Evolutionary conservation across 2,113 vertebrate genomes (phyloP).

Genomic region (Ameiurus melas): DNA sequence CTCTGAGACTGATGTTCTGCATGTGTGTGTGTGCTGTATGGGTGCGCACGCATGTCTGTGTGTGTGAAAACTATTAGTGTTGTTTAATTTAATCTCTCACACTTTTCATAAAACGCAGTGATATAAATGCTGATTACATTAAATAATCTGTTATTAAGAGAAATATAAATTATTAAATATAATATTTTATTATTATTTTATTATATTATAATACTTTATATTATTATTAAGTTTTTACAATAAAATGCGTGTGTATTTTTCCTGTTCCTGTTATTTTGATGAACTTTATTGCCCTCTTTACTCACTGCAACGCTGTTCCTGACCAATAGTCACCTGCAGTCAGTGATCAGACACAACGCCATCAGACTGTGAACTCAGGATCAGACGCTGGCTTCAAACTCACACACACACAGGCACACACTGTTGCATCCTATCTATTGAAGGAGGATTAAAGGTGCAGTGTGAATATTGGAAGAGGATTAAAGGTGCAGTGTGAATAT

Average conservation of each 20-base stretch:
- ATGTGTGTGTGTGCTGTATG: not conserved
- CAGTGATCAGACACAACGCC: not conserved
- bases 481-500: not conserved
- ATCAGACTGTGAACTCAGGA: not conserved
- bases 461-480: no score
- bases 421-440: not conserved
- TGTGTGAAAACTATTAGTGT: not conserved
- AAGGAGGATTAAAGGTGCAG: no score
- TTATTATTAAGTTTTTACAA: no score
- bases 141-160: no score
- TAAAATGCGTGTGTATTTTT: no score
- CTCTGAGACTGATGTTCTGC: not conserved
- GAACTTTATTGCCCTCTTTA: not conserved
- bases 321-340: not conserved
- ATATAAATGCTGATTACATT: no score
- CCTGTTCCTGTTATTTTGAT: not conserved
- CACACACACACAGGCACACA: no score
- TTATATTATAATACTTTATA: no score
- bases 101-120: no score
- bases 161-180: no score
- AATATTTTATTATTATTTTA: no score
- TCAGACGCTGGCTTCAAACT: not conserved
- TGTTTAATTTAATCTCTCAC: no score
- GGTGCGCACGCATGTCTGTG: not conserved
- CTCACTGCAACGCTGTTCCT: not conserved